These are phyloP conservation scores for Phymanthus crucifer DNA, from an alignment of 92 coral and sea anemone genomes.

Conservation along the genomic window DNA sequence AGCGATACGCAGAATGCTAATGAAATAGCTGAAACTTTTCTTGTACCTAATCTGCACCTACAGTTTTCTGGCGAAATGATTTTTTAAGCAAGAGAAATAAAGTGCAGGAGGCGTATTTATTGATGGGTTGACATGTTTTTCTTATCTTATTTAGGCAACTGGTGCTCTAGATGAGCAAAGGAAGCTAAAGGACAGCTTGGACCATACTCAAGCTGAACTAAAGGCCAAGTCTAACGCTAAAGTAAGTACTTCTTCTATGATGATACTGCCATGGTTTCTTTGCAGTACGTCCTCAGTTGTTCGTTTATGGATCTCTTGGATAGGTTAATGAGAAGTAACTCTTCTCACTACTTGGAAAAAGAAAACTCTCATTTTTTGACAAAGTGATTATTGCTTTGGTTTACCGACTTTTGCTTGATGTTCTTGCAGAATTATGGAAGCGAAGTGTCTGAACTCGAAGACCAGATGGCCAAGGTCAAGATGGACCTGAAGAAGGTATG, in stretches of 20 bases:
- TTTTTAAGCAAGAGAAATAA: not conserved
- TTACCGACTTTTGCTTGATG: not conserved
- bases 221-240: conserved; percentile 70
- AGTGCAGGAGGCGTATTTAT: not conserved
- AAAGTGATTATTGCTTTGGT: not conserved
- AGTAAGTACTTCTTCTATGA: too few relatives aligned
- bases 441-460: conserved; percentile 83
- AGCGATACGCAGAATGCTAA: too few relatives aligned
- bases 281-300: too few relatives aligned
- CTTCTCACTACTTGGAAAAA: not conserved
- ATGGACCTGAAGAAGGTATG: conserved; percentile 86
- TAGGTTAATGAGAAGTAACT: too few relatives aligned
- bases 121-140: not conserved
- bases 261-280: too few relatives aligned
- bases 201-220: conserved; percentile 84
- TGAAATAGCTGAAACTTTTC: too few relatives aligned
- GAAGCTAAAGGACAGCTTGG: conserved; percentile 82
- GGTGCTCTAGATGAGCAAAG: conserved; percentile 91
- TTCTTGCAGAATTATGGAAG: conserved; percentile 53
- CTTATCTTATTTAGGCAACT: conserved; percentile 69
- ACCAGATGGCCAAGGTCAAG: conserved; percentile 85
- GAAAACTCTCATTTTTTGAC: not conserved
- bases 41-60: too few relatives aligned
- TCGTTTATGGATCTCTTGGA: too few relatives aligned
- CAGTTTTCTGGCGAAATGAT: not conserved